phyloP scores from a whole-genome alignment of 2,113 vertebrate species.

The Alectura lathami region DNA sequence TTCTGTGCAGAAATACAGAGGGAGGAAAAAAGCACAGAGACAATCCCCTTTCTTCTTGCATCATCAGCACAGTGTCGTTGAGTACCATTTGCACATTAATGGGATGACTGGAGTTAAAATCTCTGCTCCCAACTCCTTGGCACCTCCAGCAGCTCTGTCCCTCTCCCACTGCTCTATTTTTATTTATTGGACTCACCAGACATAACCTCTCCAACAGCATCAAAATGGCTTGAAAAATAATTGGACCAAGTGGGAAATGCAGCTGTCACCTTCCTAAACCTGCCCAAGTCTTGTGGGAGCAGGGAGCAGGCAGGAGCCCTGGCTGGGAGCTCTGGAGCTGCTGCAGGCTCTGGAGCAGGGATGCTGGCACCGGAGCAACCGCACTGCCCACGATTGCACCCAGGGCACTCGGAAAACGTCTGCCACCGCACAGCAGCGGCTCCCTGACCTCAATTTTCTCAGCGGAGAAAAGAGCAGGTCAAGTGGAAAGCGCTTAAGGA shows the following conservation, averaged over 20 bases:
- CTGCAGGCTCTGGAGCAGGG: neutral
- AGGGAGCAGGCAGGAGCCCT: neutral
- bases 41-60: neutral
- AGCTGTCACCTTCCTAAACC: neutral
- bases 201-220: neutral
- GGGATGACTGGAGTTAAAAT: neutral
- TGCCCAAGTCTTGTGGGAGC: neutral
- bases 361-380: accelerated
- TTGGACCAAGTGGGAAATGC: slow-evolving; percentile 27
- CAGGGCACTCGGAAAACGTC: neutral
- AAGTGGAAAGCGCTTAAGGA: slow-evolving; percentile 73
- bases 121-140: neutral
- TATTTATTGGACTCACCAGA: neutral
- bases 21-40: neutral
- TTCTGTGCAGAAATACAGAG: neutral
- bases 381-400: neutral
- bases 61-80: neutral
- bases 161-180: neutral
- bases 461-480: slow-evolving; percentile 72
- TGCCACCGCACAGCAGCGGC: neutral
- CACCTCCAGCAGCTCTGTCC: neutral
- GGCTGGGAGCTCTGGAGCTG: accelerated
- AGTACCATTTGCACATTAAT: too few relatives aligned
- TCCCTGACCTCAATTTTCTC: slow-evolving; percentile 74
- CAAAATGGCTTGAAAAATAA: slow-evolving; percentile 42